Evolutionary conservation across 1,140 invertebrate species (phyloP).

Genomic region (Macrosteles quadrilineatus): DNA sequence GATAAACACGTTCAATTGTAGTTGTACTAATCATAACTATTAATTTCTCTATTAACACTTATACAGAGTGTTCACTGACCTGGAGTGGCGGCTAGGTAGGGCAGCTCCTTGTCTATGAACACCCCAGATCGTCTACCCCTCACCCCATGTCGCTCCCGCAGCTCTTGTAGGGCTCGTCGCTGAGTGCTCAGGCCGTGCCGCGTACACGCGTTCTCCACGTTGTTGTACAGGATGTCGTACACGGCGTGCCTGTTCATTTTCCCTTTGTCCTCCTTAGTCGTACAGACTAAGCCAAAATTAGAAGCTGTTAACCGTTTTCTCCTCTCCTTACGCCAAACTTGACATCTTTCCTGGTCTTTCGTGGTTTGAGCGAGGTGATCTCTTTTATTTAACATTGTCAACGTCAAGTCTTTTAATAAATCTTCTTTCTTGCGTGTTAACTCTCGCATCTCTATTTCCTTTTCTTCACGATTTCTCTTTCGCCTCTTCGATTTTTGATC

Average conservation of each 20-base stretch:
- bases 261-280: neutral
- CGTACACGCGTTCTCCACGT: neutral
- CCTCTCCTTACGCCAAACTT: neutral
- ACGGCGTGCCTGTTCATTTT: neutral
- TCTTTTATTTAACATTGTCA: no score
- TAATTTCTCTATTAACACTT: no score
- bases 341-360: slow-evolving; percentile 44
- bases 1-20: no score
- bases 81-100: neutral
- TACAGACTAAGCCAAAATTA: neutral
- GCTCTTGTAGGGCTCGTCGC: neutral
- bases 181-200: neutral
- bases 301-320: neutral
- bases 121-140: neutral
- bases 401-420: no score
- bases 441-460: no score
- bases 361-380: slow-evolving; percentile 33
- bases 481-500: no score
- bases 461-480: no score
- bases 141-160: neutral
- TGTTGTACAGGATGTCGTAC: neutral
- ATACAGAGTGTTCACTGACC: neutral
- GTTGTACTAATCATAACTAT: no score
- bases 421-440: no score
- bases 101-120: slow-evolving; percentile 6